Conservation (phyloP, 2,888 invertebrate species). For the Parthenolecanium corni region DNA sequence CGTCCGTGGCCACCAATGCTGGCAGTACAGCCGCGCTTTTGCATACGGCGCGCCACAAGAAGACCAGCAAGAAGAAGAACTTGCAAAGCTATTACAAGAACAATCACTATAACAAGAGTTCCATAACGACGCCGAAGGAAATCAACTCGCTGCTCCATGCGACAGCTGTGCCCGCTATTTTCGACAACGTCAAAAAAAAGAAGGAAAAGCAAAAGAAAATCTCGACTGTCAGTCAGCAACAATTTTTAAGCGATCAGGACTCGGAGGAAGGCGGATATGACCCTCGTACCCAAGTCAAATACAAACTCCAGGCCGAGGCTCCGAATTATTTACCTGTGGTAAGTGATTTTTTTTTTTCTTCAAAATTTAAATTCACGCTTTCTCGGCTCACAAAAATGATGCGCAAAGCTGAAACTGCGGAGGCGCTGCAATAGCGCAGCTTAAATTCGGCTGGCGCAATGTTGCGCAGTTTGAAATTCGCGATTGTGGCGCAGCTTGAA, state of each 20-base stretch:
- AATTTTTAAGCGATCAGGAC: conserved; percentile 20
- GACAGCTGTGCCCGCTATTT: conserved; percentile 33
- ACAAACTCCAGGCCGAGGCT: conserved; percentile 27
- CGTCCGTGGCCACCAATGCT: conserved; percentile 33
- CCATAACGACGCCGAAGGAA: conserved; percentile 33
- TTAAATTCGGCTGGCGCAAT: too few species aligned
- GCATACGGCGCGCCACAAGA: conserved; percentile 30
- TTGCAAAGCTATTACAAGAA: conserved; percentile 30
- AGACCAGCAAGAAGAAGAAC: conserved; percentile 31
- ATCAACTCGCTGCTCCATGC: conserved; percentile 34
- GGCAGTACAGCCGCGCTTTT: conserved; percentile 34
- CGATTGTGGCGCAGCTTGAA: too few species aligned
- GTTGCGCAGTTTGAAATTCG: too few species aligned
- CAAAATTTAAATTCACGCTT: too few species aligned
- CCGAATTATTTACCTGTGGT: conserved; percentile 24
- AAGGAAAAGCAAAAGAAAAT: conserved; percentile 30
- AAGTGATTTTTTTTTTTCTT: background rate
- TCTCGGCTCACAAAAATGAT: too few species aligned
- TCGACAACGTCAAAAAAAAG: conserved; percentile 29
- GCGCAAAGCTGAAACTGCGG: too few species aligned
- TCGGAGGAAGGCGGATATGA: conserved; percentile 17
- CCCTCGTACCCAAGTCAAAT: conserved; percentile 28
- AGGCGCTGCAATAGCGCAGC: too few species aligned
- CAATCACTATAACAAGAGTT: conserved; percentile 31
- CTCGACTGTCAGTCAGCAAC: conserved; percentile 28